Base-by-base conservation (phyloP, 2,797 vertebrate genomes). In the Thunnus albacares region DNA sequence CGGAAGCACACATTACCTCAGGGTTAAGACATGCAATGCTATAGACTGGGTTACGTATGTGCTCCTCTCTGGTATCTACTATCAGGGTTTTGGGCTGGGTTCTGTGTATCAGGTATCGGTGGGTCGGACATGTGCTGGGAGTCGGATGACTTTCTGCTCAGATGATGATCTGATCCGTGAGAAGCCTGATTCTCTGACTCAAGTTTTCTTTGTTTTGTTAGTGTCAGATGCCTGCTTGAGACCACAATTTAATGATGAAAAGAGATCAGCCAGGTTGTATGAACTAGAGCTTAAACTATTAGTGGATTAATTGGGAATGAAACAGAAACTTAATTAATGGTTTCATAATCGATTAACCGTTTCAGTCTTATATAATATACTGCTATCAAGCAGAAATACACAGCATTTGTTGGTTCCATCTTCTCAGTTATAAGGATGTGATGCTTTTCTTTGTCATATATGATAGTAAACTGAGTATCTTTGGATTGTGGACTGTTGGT, bases 91-190 rank as follows among this genome's bases (percentile, higher is more conserved):
- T 76, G 88, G 89, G 86, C 61, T 85, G 84, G 84, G 92, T 86
- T 88, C 75, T 81, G 38, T 61, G 81, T 91, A 93, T 95, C 92
- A 17, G 28, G 89, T 95, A 84, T 91, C 88, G 2, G 57, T 49
- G 53, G 77, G 83, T 83, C 64, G 79, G 87, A 86, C 90, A 90
- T 90, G 89, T 91, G 87, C 86, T 66, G 26, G 82, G 93, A 91
- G 90, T 95, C 93, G 52, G 82, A 90, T 95, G 89, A 93, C 94
- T 81, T 72, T 70, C 84, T 86, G 84, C 83, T 92, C 77, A 87
- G 91, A 71, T 66, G 89, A 91, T 89, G 92, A 94, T 92, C 86
- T 90, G 83, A 92, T 94, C 88, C 61, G 63, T 61, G 82, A 84
- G 89, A 87, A 87, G 79, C 65, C 61, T 58, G 78, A 77, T 86